Conservation (phyloP, 2,888 invertebrate species). For the Halictus quadricinctus region DNA sequence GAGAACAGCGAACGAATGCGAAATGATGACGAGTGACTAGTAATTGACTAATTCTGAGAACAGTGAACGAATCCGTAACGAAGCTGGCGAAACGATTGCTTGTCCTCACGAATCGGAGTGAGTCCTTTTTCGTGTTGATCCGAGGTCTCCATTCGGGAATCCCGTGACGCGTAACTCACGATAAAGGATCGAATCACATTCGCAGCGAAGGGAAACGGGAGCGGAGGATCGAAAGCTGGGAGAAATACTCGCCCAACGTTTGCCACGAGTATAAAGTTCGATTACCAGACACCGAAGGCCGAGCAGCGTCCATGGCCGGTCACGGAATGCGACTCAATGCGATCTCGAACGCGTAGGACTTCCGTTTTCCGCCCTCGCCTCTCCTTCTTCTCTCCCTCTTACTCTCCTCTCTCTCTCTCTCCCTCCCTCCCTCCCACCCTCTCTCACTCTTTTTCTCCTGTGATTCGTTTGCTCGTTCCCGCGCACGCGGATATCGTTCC, state of each 20-base stretch:
- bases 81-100: neutral
- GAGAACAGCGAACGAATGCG: too few species aligned
- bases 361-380: slow-evolving; percentile 33
- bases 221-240: neutral
- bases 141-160: neutral
- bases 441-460: neutral
- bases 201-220: neutral
- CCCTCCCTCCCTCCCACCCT: neutral
- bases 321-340: slow-evolving; percentile 31
- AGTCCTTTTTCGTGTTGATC: neutral
- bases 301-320: slow-evolving; percentile 12
- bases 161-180: neutral
- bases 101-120: neutral
- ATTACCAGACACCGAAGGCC: slow-evolving; percentile 31
- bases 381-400: neutral
- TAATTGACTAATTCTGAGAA: neutral
- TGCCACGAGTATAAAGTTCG: slow-evolving; percentile 36
- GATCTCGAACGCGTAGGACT: slow-evolving; percentile 44
- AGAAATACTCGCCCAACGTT: slow-evolving; percentile 1
- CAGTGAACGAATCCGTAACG: neutral
- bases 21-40: too few species aligned
- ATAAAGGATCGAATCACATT: neutral
- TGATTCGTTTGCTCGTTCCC: neutral
- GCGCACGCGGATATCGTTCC: slow-evolving; percentile 32
- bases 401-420: too few species aligned